Conservation (phyloP, 2,888 invertebrate species). For the Drymonia ruficornis region DNA sequence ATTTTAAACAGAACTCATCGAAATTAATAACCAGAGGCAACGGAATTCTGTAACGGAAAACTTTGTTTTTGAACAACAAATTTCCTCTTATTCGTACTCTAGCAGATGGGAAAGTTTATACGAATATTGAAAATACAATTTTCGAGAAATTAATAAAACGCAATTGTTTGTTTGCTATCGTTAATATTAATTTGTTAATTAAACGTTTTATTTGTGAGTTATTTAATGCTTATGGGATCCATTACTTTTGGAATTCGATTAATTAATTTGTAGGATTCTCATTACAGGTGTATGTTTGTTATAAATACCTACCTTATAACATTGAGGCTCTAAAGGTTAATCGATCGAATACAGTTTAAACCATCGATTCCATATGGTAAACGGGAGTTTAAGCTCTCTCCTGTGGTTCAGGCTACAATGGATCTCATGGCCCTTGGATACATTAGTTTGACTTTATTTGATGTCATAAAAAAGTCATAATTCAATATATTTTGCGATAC, state of each 20-base stretch:
- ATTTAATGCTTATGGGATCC: neutral
- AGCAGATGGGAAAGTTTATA: conserved; percentile 27
- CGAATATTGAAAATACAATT: conserved; percentile 35
- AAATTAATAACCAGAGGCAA: conserved; percentile 19
- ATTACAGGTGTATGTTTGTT: too few relatives aligned
- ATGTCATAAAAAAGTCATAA: too few relatives aligned
- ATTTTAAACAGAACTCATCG: conserved; percentile 11
- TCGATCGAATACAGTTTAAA: too few relatives aligned
- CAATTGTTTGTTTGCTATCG: conserved; percentile 28
- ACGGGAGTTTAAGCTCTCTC: too few relatives aligned
- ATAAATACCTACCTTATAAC: too few relatives aligned
- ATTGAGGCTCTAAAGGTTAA: too few relatives aligned
- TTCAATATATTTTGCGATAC: too few relatives aligned
- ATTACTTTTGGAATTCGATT: neutral
- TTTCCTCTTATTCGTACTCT: conserved; percentile 20
- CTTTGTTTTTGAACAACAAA: conserved; percentile 26
- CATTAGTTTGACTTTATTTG: too few relatives aligned
- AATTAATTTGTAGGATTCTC: neutral
- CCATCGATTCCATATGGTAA: too few relatives aligned
- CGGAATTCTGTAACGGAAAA: conserved; percentile 15
- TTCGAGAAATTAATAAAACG: conserved; percentile 28
- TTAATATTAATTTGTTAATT: conserved; percentile 20
- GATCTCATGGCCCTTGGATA: too few relatives aligned
- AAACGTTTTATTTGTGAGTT: conserved; percentile 6
- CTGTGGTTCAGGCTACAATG: too few relatives aligned